Conservation (phyloP, 2,888 invertebrate species). For the Timandra comae region DNA sequence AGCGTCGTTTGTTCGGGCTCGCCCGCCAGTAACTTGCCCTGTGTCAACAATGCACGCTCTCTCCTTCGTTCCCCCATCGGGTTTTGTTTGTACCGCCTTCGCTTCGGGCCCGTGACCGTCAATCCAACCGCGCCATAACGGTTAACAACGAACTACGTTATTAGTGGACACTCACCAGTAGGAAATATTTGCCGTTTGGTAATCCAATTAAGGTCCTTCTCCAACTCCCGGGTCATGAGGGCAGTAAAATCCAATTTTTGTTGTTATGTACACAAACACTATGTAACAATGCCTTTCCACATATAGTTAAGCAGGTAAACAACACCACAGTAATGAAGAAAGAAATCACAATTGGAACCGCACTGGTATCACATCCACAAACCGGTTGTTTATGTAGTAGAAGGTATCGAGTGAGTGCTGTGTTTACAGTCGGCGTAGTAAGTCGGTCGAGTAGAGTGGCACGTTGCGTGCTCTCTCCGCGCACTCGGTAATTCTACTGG, state of each 20-base stretch:
- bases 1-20: constrained; percentile 7
- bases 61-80: constrained; percentile 58
- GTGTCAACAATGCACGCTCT: constrained; percentile 66
- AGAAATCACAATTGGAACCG: constrained; percentile 41
- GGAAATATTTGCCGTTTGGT: constrained; percentile 37
- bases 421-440: constrained; percentile 33
- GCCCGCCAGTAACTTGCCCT: constrained; percentile 38
- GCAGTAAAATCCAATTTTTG: constrained; percentile 28
- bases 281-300: constrained; percentile 29
- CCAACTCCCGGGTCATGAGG: constrained; percentile 42
- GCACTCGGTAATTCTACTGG: constrained; percentile 60
- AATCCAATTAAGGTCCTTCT: constrained; percentile 52
- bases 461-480: constrained; percentile 42
- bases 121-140: constrained; percentile 29
- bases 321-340: constrained; percentile 50
- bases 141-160: constrained; percentile 18
- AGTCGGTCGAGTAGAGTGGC: constrained; percentile 27
- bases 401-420: constrained; percentile 46
- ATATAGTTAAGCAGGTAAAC: constrained; percentile 38
- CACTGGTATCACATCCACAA: constrained; percentile 26
- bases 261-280: constrained; percentile 29
- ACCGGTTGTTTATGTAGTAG: constrained; percentile 60
- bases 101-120: constrained; percentile 20
- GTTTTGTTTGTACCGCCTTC: constrained; percentile 49
- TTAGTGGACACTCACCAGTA: constrained; percentile 45